Percentiles rank a stretch among this genome's conserved stretches.
These are phyloP conservation scores for Cheilosia impressa DNA, from an alignment of 2,888 invertebrate genomes.

Conservation along the genomic window DNA sequence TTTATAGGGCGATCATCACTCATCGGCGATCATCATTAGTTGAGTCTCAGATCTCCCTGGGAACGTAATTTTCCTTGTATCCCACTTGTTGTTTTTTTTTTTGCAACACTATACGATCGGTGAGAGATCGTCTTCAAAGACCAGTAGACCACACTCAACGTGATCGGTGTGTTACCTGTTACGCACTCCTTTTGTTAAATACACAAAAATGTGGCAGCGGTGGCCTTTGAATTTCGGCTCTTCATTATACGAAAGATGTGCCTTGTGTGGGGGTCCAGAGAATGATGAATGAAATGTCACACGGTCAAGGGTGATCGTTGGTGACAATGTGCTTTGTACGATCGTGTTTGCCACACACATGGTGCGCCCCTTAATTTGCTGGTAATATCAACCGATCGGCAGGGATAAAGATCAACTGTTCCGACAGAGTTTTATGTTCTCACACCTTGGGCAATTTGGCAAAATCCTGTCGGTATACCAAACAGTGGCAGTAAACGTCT, in stretches of 20 bases:
- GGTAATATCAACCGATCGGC: neutral
- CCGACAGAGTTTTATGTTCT: slow-evolving; percentile 24
- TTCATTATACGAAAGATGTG: slow-evolving; percentile 20
- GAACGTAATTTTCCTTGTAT: slow-evolving; percentile 7
- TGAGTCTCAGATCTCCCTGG: slow-evolving; percentile 35
- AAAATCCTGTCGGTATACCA: neutral
- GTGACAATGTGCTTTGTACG: slow-evolving; percentile 27
- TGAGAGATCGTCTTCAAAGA: slow-evolving; percentile 21
- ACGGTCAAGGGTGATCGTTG: slow-evolving; percentile 30
- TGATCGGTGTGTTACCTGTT: slow-evolving; percentile 25
- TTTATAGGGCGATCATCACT: neutral
- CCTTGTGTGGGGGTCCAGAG: slow-evolving; percentile 26
- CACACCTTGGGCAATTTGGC: slow-evolving; percentile 37
- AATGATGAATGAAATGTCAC: slow-evolving; percentile 57
- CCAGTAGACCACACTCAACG: slow-evolving; percentile 43
- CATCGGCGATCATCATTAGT: slow-evolving; percentile 39
- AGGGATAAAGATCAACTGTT: slow-evolving; percentile 30
- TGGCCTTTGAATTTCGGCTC: slow-evolving; percentile 40
- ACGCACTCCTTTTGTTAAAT: slow-evolving; percentile 30
- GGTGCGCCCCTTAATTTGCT: slow-evolving; percentile 1
- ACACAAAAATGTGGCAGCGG: slow-evolving; percentile 44
- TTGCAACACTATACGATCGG: slow-evolving; percentile 48
- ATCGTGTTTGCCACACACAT: slow-evolving; percentile 60
- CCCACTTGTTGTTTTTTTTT: neutral
- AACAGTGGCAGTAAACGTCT: neutral